Conservation (phyloP, 2,797 vertebrate species). For the Lacerta bilineata region DNA sequence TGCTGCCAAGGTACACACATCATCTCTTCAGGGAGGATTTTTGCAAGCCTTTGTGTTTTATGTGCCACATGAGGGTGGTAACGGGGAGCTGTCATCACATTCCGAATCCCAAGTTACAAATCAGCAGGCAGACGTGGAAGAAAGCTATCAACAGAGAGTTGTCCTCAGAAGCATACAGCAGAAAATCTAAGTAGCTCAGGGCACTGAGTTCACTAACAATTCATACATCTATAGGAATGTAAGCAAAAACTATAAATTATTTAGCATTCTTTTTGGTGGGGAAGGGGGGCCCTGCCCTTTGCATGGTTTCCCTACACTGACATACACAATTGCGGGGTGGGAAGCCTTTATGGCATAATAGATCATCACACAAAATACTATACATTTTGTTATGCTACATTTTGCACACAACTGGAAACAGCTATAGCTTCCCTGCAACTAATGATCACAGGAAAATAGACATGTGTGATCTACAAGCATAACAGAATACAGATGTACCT, state of each 20-base stretch:
- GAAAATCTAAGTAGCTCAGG: background rate
- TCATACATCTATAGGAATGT: background rate
- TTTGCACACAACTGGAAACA: background rate
- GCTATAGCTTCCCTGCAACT: background rate
- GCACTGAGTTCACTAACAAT: background rate
- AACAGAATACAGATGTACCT: background rate
- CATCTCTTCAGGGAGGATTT: constrained; percentile 15
- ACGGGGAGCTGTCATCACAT: constrained; percentile 20
- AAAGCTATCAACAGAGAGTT: background rate
- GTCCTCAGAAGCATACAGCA: background rate
- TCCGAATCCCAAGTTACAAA: constrained; percentile 19
- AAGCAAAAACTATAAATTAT: constrained; percentile 6
- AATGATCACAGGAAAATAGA: background rate
- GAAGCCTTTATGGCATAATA: background rate
- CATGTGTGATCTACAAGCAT: background rate
- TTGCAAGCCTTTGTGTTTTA: constrained; percentile 29
- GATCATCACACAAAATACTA: background rate
- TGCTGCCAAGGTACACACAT: constrained; percentile 54
- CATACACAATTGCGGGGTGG: background rate
- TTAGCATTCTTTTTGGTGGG: background rate
- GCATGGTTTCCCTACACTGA: background rate
- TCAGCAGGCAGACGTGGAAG: constrained; percentile 3
- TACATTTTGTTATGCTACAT: background rate
- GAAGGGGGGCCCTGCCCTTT: background rate
- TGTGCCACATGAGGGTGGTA: background rate